These are phyloP conservation scores for Corythoichthys haematopterus DNA, from an alignment of 2,113 vertebrate genomes.

Conservation along the genomic window DNA sequence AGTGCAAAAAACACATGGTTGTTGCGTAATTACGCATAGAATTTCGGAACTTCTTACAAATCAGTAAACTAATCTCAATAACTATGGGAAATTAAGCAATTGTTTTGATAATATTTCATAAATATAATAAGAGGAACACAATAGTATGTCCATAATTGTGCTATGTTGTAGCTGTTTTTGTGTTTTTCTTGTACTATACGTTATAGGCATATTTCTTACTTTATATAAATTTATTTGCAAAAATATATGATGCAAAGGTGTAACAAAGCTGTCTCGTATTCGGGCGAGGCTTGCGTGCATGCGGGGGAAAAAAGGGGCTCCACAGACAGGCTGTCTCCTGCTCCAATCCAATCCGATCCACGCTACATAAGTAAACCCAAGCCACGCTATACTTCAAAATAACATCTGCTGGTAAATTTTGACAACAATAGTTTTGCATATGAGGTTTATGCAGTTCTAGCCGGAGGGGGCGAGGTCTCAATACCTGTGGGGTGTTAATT, in stretches of 20 bases:
- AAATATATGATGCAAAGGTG: conserved; percentile 3
- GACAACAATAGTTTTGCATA: conserved; percentile 68
- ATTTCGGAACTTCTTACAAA: background rate
- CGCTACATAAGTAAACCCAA: conserved; percentile 59
- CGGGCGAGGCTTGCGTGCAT: conserved; percentile 47
- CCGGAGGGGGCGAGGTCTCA: conserved; percentile 13
- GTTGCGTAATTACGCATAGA: background rate
- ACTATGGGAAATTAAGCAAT: background rate
- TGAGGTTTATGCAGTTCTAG: conserved; percentile 49
- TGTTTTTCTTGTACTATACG: background rate
- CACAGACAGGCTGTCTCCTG: conserved; percentile 26
- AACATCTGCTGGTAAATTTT: conserved; percentile 70
- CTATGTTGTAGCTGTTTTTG: background rate
- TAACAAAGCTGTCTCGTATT: conserved; percentile 35
- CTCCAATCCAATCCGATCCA: conserved; percentile 11
- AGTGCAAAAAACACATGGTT: background rate
- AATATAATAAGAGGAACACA: background rate
- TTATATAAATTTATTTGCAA: background rate
- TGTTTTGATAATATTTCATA: background rate
- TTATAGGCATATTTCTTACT: background rate
- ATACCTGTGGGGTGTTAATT: conserved; percentile 47
- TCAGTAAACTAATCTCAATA: background rate
- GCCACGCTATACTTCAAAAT: conserved; percentile 70
- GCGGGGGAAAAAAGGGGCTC: conserved; percentile 10
- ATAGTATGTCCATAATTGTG: background rate